Percentiles rank a stretch among this genome's conserved stretches.
Conservation (phyloP, 1,140 invertebrate genomes). For the Heliconius hewitsoni region DNA sequence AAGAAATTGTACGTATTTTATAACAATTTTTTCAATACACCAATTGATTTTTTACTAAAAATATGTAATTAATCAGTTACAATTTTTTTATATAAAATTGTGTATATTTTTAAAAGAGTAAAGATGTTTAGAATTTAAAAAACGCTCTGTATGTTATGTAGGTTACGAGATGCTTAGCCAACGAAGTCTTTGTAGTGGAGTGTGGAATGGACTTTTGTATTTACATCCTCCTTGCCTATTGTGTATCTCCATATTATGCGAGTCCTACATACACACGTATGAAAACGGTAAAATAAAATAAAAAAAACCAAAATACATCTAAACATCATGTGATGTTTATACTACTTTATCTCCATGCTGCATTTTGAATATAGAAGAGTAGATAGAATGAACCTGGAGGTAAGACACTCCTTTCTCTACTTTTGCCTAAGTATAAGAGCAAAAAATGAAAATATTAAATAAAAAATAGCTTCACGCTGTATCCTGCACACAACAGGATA, state of each 20-base stretch:
- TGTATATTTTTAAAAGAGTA: background rate
- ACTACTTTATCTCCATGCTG: background rate
- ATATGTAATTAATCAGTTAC: too few species aligned
- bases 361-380: too few species aligned
- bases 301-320: background rate
- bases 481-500: too few species aligned
- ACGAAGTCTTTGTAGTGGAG: conserved; percentile 12
- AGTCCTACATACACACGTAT: background rate
- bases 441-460: too few species aligned
- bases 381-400: too few species aligned
- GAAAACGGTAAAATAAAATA: background rate
- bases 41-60: too few species aligned
- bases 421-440: too few species aligned
- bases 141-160: background rate
- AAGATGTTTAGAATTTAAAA: background rate
- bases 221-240: conserved; percentile 6
- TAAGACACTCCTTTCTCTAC: too few species aligned
- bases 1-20: too few species aligned
- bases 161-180: conserved; percentile 10
- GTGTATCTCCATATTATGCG: background rate
- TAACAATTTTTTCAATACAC: too few species aligned
- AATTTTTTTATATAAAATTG: too few species aligned
- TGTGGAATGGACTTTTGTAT: conserved; percentile 4
- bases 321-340: background rate
- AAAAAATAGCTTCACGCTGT: too few species aligned